phyloP scores from a whole-genome alignment of 2,113 vertebrate species.

The Neoarius graeffei region DNA sequence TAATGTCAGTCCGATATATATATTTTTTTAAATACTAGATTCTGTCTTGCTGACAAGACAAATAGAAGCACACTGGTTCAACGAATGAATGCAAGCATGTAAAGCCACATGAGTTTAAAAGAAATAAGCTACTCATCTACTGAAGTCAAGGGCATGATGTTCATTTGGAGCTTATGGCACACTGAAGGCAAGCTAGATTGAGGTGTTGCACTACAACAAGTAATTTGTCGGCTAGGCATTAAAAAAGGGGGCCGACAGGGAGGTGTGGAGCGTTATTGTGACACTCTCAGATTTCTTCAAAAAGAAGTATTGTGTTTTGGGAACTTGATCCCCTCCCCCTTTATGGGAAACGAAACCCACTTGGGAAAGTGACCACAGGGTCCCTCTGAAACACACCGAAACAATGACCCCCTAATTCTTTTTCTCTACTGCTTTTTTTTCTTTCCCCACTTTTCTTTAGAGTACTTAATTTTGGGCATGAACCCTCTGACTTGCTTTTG shows the following conservation, averaged over 20 bases:
- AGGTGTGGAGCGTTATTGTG: slow-evolving; percentile 35
- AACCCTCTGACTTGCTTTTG: slow-evolving; percentile 5
- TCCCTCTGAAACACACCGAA: slow-evolving; percentile 42
- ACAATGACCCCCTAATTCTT: slow-evolving; percentile 42
- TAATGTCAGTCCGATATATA: too few relatives aligned
- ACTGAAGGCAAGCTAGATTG: background rate
- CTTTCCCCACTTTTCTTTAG: background rate
- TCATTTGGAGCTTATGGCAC: background rate
- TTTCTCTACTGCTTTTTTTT: background rate
- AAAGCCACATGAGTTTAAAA: background rate
- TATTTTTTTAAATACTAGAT: background rate
- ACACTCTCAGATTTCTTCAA: slow-evolving; percentile 46
- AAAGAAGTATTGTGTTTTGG: slow-evolving; percentile 56
- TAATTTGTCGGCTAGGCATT: background rate
- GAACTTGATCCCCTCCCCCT: slow-evolving; percentile 56
- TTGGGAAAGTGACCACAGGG: slow-evolving; percentile 70
- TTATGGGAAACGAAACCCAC: slow-evolving; percentile 68
- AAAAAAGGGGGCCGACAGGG: background rate
- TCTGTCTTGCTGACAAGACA: background rate
- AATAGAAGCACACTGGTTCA: background rate
- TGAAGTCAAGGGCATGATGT: background rate
- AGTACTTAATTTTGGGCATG: background rate
- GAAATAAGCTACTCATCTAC: background rate
- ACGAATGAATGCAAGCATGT: background rate
- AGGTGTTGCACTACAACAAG: background rate